Percentiles rank a stretch among this genome's conserved stretches.
phyloP scores from a whole-genome alignment of 2,888 invertebrate genomes.

The Pollenia amentaria region DNA sequence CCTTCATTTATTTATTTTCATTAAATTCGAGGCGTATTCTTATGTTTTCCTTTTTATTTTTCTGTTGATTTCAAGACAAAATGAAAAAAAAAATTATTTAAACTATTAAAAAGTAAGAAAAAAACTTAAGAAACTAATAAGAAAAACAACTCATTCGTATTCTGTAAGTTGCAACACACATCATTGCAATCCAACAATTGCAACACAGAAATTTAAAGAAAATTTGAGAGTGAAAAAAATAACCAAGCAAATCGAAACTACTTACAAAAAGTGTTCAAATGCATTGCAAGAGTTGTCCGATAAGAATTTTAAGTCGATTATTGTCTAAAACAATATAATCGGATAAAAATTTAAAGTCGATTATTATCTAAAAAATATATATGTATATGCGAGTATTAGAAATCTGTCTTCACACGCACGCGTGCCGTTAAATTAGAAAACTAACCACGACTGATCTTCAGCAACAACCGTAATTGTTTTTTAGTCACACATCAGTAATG shows the following conservation, averaged over 20 bases:
- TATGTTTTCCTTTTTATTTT: conserved; percentile 39
- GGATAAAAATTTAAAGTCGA: too few relatives aligned
- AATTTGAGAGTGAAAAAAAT: not conserved
- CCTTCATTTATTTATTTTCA: conserved; percentile 69
- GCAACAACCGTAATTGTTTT: too few relatives aligned
- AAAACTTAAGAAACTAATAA: conserved; percentile 35
- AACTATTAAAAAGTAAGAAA: conserved; percentile 49
- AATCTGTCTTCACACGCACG: too few relatives aligned
- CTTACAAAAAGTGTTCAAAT: conserved; percentile 9
- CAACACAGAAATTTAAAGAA: conserved; percentile 40
- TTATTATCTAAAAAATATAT: too few relatives aligned
- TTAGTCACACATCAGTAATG: too few relatives aligned
- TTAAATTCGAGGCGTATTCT: conserved; percentile 63
- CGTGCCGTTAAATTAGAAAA: too few relatives aligned
- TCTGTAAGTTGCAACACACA: conserved; percentile 48
- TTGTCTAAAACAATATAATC: too few relatives aligned
- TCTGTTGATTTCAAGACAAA: conserved; percentile 12
- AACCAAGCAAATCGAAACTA: conserved; percentile 46
- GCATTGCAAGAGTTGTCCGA: not conserved
- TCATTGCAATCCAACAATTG: conserved; percentile 56
- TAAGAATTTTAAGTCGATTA: not conserved
- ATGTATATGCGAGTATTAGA: too few relatives aligned
- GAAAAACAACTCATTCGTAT: conserved; percentile 39
- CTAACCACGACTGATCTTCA: too few relatives aligned
- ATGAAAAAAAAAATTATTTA: conserved; percentile 61